Base-by-base conservation (phyloP, 1,140 invertebrate species). In the Procambarus virginalis region DNA sequence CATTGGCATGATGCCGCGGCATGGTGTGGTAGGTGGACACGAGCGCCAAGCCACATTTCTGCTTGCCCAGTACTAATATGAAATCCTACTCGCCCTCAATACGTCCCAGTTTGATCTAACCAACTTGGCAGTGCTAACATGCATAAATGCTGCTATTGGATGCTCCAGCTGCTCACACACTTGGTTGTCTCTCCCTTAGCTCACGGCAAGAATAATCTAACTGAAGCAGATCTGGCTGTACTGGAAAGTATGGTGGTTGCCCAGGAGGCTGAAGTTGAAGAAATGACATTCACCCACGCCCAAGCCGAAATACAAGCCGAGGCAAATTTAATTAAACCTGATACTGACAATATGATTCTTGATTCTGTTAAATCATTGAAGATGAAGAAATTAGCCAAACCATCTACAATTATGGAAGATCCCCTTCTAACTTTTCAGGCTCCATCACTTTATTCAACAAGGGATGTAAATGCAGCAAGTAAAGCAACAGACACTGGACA, bases 201-300 rank as follows among this genome's bases (percentile, higher is more conserved):
- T 48, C 46, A 70, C 9, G 82, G 22, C 75, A 91, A 84, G 81
- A 91, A 64, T 85, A 84, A 80, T 55, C 85, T 91, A 45, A 80
- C 45, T 78, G 90, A 91, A 70, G 90, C 82, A 64, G 90, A 91
- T 78, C 82, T 91, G 75, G 85, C 90, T 64, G 90, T 91, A 45
- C 76, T 91, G 85, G 90, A 91, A 76, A 91, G 90, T 70, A 77
- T 91, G 81, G 51, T 91, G 80, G 58, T 81, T 58, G 81, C 82
- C 60, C 85, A 87, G 82, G 86, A 91, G 70, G 90, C 90, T 46
- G 90, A 91, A 77, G 86, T 91, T 48, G 90, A 91, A 51, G 90
- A 91, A 46, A 91, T 91, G 90, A 49, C 76, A 46, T 91, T 87
- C 75, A 34, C 48, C 49, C 80, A 82, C 34, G 73, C 34, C 78